Percentiles rank a stretch among this genome's conserved stretches.
These are phyloP conservation scores for Thamnophis sirtalis DNA, from an alignment of 2,113 vertebrate species.

Conservation along the genomic window DNA sequence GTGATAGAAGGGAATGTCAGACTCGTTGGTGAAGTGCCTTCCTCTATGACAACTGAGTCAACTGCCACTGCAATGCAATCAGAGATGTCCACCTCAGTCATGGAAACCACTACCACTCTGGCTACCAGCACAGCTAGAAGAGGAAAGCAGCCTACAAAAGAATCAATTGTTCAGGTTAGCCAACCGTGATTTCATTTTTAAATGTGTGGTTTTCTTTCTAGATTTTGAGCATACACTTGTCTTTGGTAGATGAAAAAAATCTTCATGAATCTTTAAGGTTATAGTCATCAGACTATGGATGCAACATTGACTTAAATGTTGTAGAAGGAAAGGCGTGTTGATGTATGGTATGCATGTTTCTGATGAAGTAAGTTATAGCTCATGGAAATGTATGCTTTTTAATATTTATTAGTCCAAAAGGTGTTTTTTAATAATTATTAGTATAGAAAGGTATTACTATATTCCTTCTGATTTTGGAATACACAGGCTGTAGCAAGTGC, in stretches of 20 bases:
- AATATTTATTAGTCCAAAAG: background rate
- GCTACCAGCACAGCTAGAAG: slow-evolving; percentile 84
- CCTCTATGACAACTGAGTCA: slow-evolving; percentile 96
- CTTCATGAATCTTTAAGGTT: background rate
- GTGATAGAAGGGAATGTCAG: slow-evolving; percentile 93
- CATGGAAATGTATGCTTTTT: background rate
- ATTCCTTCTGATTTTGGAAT: background rate
- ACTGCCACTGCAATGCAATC: slow-evolving; percentile 95
- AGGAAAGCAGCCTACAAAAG: slow-evolving; percentile 88
- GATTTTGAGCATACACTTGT: background rate
- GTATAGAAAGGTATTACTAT: background rate
- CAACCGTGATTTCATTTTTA: background rate
- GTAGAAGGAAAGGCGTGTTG: background rate
- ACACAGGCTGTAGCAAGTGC: background rate
- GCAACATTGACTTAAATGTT: background rate
- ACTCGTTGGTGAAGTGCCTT: slow-evolving; percentile 95
- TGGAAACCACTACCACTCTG: slow-evolving; percentile 96
- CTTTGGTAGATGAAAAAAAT: background rate
- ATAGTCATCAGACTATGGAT: background rate
- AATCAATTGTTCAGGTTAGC: slow-evolving; percentile 86
- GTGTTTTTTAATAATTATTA: background rate
- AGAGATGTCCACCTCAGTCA: slow-evolving; percentile 93
- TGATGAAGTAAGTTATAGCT: background rate
- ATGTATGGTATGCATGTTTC: background rate
- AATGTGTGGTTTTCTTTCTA: background rate